These are phyloP conservation scores for Neodontobutis hainanensis DNA, from an alignment of 2,113 vertebrate genomes.

Conservation along the genomic window DNA sequence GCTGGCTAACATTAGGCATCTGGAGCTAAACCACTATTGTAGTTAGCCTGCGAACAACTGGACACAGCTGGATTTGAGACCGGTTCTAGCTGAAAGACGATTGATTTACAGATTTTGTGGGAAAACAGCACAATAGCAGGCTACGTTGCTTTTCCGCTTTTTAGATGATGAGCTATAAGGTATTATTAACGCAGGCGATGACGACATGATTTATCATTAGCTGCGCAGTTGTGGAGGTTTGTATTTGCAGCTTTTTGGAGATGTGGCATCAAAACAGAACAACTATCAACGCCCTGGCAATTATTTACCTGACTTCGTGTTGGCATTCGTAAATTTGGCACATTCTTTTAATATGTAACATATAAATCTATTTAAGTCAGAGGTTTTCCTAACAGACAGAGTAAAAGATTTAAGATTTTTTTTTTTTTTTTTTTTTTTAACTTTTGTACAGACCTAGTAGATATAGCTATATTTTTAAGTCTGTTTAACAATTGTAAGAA, in stretches of 20 bases:
- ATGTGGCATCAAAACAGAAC: not conserved
- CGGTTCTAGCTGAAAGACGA: not conserved
- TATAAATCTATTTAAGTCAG: not conserved
- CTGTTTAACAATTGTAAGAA: not conserved
- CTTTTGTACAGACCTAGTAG: too few relatives aligned
- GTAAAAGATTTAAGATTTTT: too few relatives aligned
- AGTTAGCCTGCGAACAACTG: conserved; percentile 32
- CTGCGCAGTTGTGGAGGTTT: conserved; percentile 58
- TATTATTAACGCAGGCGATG: conserved; percentile 45
- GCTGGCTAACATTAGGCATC: conserved; percentile 54
- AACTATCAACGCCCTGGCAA: too few relatives aligned
- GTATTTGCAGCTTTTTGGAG: conserved; percentile 13
- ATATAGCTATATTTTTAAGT: not conserved
- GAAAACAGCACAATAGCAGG: not conserved
- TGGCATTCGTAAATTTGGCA: too few relatives aligned
- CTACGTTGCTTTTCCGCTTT: not conserved
- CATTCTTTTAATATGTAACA: not conserved
- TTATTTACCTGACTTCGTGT: too few relatives aligned
- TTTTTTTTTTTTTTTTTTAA: too few relatives aligned
- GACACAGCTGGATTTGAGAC: conserved; percentile 35
- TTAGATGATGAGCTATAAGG: conserved; percentile 21
- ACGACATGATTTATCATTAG: conserved; percentile 66
- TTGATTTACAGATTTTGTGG: not conserved
- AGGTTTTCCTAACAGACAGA: not conserved
- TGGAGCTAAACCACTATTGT: conserved; percentile 47